A percentile compares a stretch with the other conserved stretches of the same genome.
phyloP scores from a whole-genome alignment of 2,113 vertebrate genomes.

The Chionodraco myersi region DNA sequence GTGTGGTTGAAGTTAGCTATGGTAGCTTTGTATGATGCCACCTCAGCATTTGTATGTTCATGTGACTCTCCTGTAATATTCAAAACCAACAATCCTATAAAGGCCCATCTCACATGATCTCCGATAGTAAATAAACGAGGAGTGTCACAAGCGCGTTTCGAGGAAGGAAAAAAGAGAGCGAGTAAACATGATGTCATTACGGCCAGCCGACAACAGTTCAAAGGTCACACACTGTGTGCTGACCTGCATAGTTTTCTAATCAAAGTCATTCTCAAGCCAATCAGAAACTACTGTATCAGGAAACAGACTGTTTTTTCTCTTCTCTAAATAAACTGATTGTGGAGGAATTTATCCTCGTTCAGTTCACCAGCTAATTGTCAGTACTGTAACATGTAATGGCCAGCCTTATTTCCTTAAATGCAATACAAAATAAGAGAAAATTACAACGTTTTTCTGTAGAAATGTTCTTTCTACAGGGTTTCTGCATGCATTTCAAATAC shows the following conservation, averaged over 20 bases:
- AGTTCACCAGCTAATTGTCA: constrained; percentile 2
- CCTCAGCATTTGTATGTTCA: neutral
- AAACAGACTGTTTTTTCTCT: constrained; percentile 21
- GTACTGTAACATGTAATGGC: neutral
- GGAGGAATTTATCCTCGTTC: constrained; percentile 28
- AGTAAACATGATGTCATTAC: constrained; percentile 74
- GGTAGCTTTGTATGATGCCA: neutral
- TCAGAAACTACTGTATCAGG: constrained; percentile 16
- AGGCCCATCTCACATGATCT: constrained; percentile 32
- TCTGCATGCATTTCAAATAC: neutral
- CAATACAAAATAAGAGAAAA: neutral
- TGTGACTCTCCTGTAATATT: neutral
- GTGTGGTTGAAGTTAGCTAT: neutral
- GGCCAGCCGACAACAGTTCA: constrained; percentile 56
- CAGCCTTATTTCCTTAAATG: neutral
- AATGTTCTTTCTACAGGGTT: neutral
- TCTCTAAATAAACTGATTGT: constrained; percentile 15
- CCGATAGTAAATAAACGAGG: constrained; percentile 1
- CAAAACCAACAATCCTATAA: neutral
- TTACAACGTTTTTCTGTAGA: neutral
- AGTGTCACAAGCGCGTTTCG: constrained; percentile 10
- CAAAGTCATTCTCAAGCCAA: constrained; percentile 29
- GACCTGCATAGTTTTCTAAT: constrained; percentile 62
- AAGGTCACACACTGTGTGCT: constrained; percentile 65
- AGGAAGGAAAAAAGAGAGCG: constrained; percentile 28